A percentile compares a stretch with the other conserved stretches of the same genome.
phyloP scores from a whole-genome alignment of 2,113 vertebrate species.

The Ciconia boyciana region DNA sequence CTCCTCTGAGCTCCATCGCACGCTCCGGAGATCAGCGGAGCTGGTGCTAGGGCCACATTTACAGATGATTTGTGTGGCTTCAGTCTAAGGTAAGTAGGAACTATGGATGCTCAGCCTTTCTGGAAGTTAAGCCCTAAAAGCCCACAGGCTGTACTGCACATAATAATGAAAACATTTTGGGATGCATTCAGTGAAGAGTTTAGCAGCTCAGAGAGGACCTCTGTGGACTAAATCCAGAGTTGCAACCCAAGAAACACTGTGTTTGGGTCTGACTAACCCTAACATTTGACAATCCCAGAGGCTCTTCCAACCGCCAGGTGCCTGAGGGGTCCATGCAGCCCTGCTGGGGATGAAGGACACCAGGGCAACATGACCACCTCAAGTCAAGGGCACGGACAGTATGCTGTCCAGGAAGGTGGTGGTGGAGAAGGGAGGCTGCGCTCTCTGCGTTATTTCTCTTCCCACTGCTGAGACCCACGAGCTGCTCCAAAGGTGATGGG shows the following conservation, averaged over 20 bases:
- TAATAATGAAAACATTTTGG: neutral
- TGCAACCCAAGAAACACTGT: neutral
- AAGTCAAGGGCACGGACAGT: neutral
- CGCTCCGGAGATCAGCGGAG: neutral
- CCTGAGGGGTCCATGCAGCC: neutral
- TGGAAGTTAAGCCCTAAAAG: neutral
- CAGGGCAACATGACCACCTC: neutral
- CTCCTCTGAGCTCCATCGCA: neutral
- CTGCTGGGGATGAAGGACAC: neutral
- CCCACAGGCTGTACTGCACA: neutral
- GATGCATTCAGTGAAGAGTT: neutral
- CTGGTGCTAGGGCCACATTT: neutral
- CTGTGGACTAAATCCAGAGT: neutral
- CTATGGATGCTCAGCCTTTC: neutral
- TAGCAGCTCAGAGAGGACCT: neutral
- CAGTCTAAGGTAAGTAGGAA: neutral
- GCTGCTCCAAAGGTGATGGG: neutral
- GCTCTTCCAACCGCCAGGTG: neutral
- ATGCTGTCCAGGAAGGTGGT: accelerated
- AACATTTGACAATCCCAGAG: neutral
- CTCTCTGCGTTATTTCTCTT: neutral
- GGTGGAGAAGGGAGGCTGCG: neutral
- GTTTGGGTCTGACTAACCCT: neutral
- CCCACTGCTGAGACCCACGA: neutral
- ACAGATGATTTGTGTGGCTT: neutral